These are phyloP conservation scores for Plemyria rubiginata DNA, from an alignment of 2,888 invertebrate species.

Conservation along the genomic window DNA sequence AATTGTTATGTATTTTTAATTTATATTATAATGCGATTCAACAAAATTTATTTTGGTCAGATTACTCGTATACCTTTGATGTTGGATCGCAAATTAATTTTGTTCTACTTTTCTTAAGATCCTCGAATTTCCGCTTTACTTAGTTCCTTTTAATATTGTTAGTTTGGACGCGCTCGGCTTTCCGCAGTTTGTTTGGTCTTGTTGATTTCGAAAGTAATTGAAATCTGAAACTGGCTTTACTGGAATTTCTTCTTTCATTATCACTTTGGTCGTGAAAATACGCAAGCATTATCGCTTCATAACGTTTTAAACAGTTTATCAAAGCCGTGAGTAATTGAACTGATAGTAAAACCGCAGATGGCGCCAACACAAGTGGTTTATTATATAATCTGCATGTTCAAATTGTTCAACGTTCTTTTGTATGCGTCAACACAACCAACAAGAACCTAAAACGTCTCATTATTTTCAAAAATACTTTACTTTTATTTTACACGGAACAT, in stretches of 20 bases:
- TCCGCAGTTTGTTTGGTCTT: conserved; percentile 9
- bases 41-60: conserved; percentile 24
- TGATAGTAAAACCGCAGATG: conserved; percentile 4
- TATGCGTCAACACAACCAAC: background rate
- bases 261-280: background rate
- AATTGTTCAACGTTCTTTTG: no score
- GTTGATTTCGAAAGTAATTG: conserved; percentile 8
- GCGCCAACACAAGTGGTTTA: background rate
- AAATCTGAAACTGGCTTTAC: conserved; percentile 1
- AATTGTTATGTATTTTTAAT: background rate
- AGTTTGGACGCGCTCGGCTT: conserved; percentile 9
- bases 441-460: background rate
- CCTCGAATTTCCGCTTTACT: conserved; percentile 19
- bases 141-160: conserved; percentile 16
- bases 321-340: no score
- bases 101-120: conserved; percentile 22
- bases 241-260: background rate
- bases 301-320: no score
- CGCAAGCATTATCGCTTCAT: no score
- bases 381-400: background rate
- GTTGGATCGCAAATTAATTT: conserved; percentile 28
- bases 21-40: background rate
- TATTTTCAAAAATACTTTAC: no score
- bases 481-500: no score
- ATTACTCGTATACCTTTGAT: conserved; percentile 22